Base-by-base conservation (phyloP, 2,797 vertebrate species). In the Acanthopagrus latus region DNA sequence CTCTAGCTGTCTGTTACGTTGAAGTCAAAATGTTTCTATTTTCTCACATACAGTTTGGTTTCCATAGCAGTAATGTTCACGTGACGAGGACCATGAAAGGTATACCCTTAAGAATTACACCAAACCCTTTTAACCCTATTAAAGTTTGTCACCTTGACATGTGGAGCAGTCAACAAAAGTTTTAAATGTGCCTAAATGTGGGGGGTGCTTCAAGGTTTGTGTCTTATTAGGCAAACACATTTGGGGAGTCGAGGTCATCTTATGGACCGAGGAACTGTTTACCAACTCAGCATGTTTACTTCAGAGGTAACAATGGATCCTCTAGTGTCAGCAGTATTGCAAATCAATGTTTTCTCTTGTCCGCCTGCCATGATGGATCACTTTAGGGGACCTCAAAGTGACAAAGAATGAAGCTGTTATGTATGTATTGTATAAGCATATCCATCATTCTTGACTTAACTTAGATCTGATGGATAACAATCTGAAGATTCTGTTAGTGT, bases 261-360 rank as follows among this genome's bases (percentile, higher is more conserved):
- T 44, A 78, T 47, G 64, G 74, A 82, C 43, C 27, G 25, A 59
- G 16, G 21, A 82, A 72, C 57, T 44, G 52, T 77, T 65, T 64
- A 27, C 77, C 70, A 82, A 75, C 77, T 91, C 77, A 87, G 80
- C 72, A 70, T 55, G 65, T 83, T 84, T 78, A 55, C 67, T 72
- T 8, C 0, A 29, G 23, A 70, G 41, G 46, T 46, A 59, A 66
- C 18, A 18, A 47, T 51, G 47, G 25, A 47, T 68, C 52, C 43
- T 41, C 7, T 3, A 0, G 23, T 50, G 54, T 88, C 86, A 85
- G 80, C 79, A 82, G 82, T 84, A 84, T 78, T 71, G 80, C 73
- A 81, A 90, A 91, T 89, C 83, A 0, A 90, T 87, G 64, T 21
- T 20, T 70, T 73, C 17, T 64, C 12, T 57, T 1, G 1, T 65